Evolutionary conservation across 2,888 invertebrate genomes (phyloP), one percentile per base, ranked within the genome.

Genomic region (Troides oblongomaculatus): DNA sequence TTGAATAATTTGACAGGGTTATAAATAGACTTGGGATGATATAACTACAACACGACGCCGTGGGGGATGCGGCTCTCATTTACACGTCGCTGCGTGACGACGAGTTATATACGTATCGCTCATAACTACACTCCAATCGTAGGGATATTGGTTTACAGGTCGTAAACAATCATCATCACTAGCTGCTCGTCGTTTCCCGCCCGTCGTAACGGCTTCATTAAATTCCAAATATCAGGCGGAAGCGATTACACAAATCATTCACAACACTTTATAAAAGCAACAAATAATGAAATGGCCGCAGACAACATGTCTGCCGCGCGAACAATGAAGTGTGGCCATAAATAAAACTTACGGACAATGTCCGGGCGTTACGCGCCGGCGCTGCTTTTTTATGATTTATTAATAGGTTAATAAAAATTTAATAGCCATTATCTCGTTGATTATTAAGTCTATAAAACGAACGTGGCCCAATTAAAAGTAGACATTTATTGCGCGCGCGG

Each of bases 401-500:
- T 68, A 71, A 68, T 68, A 64, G 64, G 62, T 58, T 71, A 68
- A 65, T 75, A 74, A 75, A 76, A 76, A 72, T 68, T 72, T 73
- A 73, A 83, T 84, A 79, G 83, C 81, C 80, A 78, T 86, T 85
- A 82, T 81, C 77, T 77, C 80, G 79, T 79, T 78, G 83, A 85
- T 85, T 86, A 86, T 84, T 84, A 82, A 81, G 81, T 80, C 77
- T 78, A 83, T 85, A 83, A 85, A 89, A 83, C 73, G 79, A 83
- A 84, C 82, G 84, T 78, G 81, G 74, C 78, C 85, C 82, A 88
- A 87, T 89, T 88, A 87, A 86, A 76, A 83, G 83, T 84, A 79
- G 83, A 87, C 86, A 79, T 87, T 89, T 84, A 89, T 84, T 83
- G 79, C 77, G 69, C 74, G 75, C 77, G 74, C 71, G 85, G 82